Percentiles rank a stretch among this genome's conserved stretches.
phyloP scores from a whole-genome alignment of 2,797 vertebrate genomes.

The Paguma larvata region DNA sequence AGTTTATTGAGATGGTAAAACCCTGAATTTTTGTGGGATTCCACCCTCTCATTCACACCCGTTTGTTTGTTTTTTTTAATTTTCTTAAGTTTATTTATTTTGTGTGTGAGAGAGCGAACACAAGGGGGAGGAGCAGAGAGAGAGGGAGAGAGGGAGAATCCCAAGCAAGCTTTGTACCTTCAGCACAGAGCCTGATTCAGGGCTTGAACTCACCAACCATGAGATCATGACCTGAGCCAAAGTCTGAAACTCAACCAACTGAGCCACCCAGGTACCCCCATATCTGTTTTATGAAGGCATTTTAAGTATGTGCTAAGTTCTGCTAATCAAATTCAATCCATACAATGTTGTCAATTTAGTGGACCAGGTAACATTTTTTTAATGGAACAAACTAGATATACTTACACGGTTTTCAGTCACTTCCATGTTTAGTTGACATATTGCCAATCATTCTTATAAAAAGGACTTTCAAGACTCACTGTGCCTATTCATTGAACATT shows the following conservation, averaged over 20 bases:
- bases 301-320: neutral
- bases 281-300: neutral
- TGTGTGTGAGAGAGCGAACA: too few species aligned
- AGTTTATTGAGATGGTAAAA: neutral
- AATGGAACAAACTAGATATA: neutral
- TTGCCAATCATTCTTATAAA: neutral
- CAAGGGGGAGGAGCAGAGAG: too few species aligned
- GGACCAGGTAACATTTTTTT: neutral
- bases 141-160: too few species aligned
- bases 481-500: neutral
- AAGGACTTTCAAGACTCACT: neutral
- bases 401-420: neutral
- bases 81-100: too few species aligned
- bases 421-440: neutral
- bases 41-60: neutral
- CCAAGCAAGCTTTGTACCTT: too few species aligned
- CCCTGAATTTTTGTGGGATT: neutral
- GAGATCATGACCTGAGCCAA: too few species aligned
- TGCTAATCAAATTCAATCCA: neutral
- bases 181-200: too few species aligned
- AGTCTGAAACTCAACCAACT: too few species aligned
- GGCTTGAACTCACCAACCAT: too few species aligned
- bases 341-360: neutral
- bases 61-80: neutral
- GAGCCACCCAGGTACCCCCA: too few species aligned